Evolutionary conservation across 2,113 vertebrate genomes (phyloP), one percentile per base, ranked within the genome.

Genomic region (Natator depressus): DNA sequence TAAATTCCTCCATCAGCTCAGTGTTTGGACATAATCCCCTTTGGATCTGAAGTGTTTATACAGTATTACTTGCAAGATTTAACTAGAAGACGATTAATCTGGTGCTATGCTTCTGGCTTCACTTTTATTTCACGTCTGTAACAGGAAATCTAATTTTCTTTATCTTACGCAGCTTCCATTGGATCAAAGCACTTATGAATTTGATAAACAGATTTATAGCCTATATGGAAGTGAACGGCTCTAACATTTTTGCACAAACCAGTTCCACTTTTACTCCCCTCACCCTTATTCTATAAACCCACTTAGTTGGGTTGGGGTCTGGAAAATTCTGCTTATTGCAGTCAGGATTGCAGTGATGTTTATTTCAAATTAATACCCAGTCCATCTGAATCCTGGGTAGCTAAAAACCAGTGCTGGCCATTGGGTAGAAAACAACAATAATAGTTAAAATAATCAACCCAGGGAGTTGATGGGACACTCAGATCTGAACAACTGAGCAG

Each of bases 41-140:
- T 62, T 90, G 91, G 91, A 94, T 91, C 76, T 31, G 2, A 95
- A 94, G 72, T 92, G 91, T 91, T 97, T 96, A 94, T 91, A 91
- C 76, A 97, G 95, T 94, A 94, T 97, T 96, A 97, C 92, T 96
- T 96, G 82, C 86, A 95, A 95, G 95, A 94, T 95, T 95, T 96
- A 97, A 94, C 59, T 91, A 88, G 76, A 96, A 95, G 91, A 80
- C 92, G 79, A 97, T 95, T 95, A 95, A 93, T 95, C 94, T 6
- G 1, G 69, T 86, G 87, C 50, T 91, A 62, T 84, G 85, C 95
- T 97, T 97, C 93, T 89, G 82, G 85, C 93, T 89, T 96, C 9
- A 2, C 85, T 95, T 93, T 94, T 50, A 85, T 92, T 93, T 92
- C 65, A 80, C 92, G 75, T 38, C 82, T 83, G 38, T 50, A 93